Evolutionary conservation across 2,797 vertebrate genomes (phyloP), one percentile per base, ranked within the genome.

Genomic region (Nyctibius grandis): DNA sequence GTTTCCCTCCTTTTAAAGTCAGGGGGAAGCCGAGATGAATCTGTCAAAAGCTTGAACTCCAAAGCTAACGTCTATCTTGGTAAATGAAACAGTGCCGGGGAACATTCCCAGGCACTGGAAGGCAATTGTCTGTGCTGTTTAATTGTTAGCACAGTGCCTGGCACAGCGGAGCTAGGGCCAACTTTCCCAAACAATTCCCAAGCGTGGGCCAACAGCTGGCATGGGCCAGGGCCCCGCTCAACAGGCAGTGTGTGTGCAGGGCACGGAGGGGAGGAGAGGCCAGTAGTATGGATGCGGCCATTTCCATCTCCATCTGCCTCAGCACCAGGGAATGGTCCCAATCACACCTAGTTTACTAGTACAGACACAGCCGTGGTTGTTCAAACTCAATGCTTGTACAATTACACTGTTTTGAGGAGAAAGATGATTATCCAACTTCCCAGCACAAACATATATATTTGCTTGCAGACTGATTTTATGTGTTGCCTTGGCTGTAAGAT

Each of bases 61-160:
- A 94, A 95, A 91, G 89, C 56, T 91, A 70, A 74, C 3, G 53
- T 89, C 93, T 89, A 80, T 94, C 85, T 63, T 85, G 86, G 81
- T 94, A 77, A 92, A 95, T 61, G 85, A 92, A 87, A 77, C 15
- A 85, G 64, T 5, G 19, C 78, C 6, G 15, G 38, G 76, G 78
- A 94, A n/a, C 13, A 0, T 94, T 96, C 89, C 92, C 92, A 94
- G 56, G 70, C 70, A 44, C 72, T 95, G 81, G 84, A 94, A 93
- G 56, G 78, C 95, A 91, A 96, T 88, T 94, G 89, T 94, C 86
- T 94, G 13, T 40, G 51, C 51, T 60, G n/a, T 82, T 93, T 70
- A 94, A 96, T 94, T 96, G 93, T 93, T 91, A 94, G 81, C 11
- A 25, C 80, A 95, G 90, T 28, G 93, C 84, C 85, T 94, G 95